Evolutionary conservation across 2,888 invertebrate species (phyloP), one percentile per base, ranked within the genome.

Genomic region (Tenthredo notha): DNA sequence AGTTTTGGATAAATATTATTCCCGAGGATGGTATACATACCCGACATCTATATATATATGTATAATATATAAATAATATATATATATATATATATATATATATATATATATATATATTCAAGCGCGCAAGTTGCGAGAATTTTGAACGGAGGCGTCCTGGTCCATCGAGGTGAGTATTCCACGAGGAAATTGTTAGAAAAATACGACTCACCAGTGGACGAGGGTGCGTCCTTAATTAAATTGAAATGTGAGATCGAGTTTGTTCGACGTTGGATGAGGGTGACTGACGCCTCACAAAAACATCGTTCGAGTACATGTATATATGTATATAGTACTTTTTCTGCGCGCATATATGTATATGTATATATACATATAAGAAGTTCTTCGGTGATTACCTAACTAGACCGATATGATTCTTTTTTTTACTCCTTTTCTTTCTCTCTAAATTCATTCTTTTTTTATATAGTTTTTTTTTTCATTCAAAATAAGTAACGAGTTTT

Each of bases 331-430:
- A 70, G 33, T 61, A 21, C 12, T 25, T 61, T 61, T 21, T 12
- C 4, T 2, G 21, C 10, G 25, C 61, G 12, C 6, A 33, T 33
- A 33, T 33, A 33, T 33, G 4, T 33, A 33, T 33, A 67, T 67
- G 33, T 15, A 67, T 29, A 15, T 5, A 43, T 67, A 33, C 33
- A 37, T 15, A 18, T 37, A 18, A 70, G 3, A 74, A 40, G n/a
- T 74, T 43, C 21, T 43, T 74, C 74, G 74, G 77, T 77, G 29
- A 40, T 21, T 70, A 37, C 29, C 83, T 83, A 67, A 47, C 83
- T 83, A 83, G 43, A 83, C 83, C 83, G 83, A 83, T 83, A 83
- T 83, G 83, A 83, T 70, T n/a, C 6, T 47, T 67, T 67, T 67
- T 67, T 21, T 21, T n/a, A 0, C 65, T 21, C 33, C 58, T 1